Conservation (phyloP, 2,888 invertebrate species). For the Lacanobia wlatinum region DNA sequence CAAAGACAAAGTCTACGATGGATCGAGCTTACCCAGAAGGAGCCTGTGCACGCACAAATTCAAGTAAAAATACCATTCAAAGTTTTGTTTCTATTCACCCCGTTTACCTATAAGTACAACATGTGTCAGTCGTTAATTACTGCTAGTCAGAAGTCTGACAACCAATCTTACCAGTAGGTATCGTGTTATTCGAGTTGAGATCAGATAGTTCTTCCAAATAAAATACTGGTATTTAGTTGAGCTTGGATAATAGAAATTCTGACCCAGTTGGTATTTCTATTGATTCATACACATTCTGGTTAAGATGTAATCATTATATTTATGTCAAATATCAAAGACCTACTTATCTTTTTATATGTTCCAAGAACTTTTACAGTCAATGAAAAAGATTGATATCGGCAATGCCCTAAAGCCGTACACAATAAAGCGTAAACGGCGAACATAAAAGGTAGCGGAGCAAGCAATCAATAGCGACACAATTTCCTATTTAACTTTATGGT, state of each 20-base stretch:
- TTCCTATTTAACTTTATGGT: slow-evolving; percentile 43
- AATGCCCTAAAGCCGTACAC: slow-evolving; percentile 16
- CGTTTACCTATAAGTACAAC: neutral
- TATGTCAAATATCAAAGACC: neutral
- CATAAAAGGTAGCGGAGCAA: slow-evolving; percentile 37
- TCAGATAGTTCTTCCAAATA: neutral
- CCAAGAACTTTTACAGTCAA: slow-evolving; percentile 12
- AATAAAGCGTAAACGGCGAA: slow-evolving; percentile 40
- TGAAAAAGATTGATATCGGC: slow-evolving; percentile 34
- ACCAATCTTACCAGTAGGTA: neutral
- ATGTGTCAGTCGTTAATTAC: neutral
- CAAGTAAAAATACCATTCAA: no score
- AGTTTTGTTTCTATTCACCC: no score
- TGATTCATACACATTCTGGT: neutral
- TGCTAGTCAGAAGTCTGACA: neutral
- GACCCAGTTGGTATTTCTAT: neutral
- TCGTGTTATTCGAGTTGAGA: no score
- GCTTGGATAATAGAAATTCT: neutral
- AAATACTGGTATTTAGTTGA: neutral
- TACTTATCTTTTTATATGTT: neutral
- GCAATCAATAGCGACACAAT: slow-evolving; percentile 44
- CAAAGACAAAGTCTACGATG: no score
- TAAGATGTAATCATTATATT: neutral
- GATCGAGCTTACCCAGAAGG: no score
- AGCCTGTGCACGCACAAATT: no score